Conservation (phyloP, 2,113 vertebrate genomes). For the Tricholaema leucomelas region DNA sequence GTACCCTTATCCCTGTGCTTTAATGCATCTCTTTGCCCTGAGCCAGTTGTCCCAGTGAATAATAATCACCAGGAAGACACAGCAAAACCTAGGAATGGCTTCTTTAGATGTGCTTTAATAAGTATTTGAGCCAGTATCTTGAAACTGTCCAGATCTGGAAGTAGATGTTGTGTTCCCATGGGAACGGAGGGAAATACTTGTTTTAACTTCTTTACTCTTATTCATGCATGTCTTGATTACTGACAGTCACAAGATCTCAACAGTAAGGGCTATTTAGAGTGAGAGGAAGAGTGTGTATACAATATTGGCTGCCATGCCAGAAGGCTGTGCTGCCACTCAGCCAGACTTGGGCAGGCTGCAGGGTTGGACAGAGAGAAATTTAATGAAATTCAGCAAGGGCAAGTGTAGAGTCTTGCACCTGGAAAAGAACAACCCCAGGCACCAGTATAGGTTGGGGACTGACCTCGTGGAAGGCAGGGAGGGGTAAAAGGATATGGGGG, state of each 20-base stretch:
- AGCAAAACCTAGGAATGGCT: background rate
- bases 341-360: too few species aligned
- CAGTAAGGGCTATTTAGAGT: background rate
- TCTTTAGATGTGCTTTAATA: background rate
- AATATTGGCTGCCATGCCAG: background rate
- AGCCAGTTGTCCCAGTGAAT: background rate
- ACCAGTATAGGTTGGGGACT: too few species aligned
- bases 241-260: background rate
- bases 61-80: background rate
- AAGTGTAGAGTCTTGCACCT: too few species aligned
- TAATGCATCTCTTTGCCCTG: background rate
- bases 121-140: background rate
- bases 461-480: too few species aligned
- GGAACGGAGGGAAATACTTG: background rate
- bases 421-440: too few species aligned
- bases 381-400: too few species aligned
- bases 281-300: background rate
- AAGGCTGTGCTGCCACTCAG: too few species aligned
- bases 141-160: background rate
- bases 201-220: background rate
- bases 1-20: background rate
- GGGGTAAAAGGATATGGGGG: too few species aligned
- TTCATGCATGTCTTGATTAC: background rate
- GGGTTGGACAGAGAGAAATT: too few species aligned
- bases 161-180: slow-evolving; percentile 5